Evolutionary conservation across 2,888 invertebrate species (phyloP).

Genomic region (Dicycla oo): DNA sequence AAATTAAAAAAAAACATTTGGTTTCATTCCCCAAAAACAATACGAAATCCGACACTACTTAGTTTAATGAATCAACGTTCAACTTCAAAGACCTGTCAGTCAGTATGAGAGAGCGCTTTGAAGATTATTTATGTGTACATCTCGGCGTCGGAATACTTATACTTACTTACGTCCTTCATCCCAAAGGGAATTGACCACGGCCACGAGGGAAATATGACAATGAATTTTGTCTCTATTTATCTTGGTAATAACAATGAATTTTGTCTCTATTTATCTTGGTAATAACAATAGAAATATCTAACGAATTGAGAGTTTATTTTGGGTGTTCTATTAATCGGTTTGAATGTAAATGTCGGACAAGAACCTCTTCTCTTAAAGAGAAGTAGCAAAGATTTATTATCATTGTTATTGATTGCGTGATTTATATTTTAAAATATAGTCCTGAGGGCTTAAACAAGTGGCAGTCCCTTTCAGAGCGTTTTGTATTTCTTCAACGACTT

Average conservation of each 20-base stretch:
- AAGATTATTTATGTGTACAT: slow-evolving; percentile 1
- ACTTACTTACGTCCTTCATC: not conserved
- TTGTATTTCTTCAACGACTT: too few species aligned
- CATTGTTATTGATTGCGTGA: not conserved
- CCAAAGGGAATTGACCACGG: too few species aligned
- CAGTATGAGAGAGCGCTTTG: not conserved
- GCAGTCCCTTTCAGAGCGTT: not conserved
- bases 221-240: not conserved
- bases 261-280: not conserved
- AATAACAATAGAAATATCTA: not conserved
- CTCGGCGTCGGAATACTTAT: not conserved
- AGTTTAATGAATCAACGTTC: not conserved
- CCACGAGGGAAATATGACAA: not conserved
- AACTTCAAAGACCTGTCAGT: not conserved
- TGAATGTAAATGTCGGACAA: not conserved
- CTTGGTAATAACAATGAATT: not conserved
- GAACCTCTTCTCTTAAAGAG: not conserved
- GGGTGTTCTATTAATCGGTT: not conserved
- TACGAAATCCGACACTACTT: not conserved
- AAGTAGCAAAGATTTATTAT: not conserved
- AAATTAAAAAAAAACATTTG: not conserved
- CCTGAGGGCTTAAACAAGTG: not conserved
- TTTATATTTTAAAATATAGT: not conserved
- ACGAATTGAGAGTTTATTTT: not conserved
- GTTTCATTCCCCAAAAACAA: not conserved